phyloP scores from a whole-genome alignment of 2,113 vertebrate species.

The Pseudolaguvia tuberculata region DNA sequence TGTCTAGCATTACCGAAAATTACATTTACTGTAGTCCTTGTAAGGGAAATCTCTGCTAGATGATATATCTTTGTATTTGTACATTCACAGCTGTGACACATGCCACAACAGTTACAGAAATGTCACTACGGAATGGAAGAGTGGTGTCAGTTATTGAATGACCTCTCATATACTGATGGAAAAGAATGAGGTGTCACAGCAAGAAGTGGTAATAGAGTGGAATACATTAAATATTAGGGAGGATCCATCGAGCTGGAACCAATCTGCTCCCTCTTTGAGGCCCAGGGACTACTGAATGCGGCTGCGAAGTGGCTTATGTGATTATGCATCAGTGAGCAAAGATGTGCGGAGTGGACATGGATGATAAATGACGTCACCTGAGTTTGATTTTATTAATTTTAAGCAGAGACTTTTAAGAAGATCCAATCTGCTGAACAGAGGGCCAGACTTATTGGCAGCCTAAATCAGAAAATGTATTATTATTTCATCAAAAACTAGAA shows the following conservation, averaged over 20 bases:
- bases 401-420: slow-evolving; percentile 20
- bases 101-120: slow-evolving; percentile 70
- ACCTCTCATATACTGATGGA: slow-evolving; percentile 65
- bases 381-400: slow-evolving; percentile 28
- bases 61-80: slow-evolving; percentile 67
- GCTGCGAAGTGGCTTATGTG: slow-evolving; percentile 37
- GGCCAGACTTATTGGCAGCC: neutral
- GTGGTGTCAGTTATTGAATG: slow-evolving; percentile 73
- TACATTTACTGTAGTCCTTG: slow-evolving; percentile 56
- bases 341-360: slow-evolving; percentile 31
- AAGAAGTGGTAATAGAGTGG: slow-evolving; percentile 69
- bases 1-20: slow-evolving; percentile 63
- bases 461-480: slow-evolving; percentile 13
- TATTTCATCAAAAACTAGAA: neutral
- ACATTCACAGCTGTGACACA: slow-evolving; percentile 65
- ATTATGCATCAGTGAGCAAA: slow-evolving; percentile 39
- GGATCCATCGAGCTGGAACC: slow-evolving; percentile 63
- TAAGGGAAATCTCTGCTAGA: slow-evolving; percentile 65
- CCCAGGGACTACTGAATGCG: slow-evolving; percentile 50
- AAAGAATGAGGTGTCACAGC: slow-evolving; percentile 70
- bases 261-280: slow-evolving; percentile 62
- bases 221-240: slow-evolving; percentile 71
- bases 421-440: neutral
- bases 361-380: slow-evolving; percentile 32
- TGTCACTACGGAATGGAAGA: slow-evolving; percentile 67